Evolutionary conservation across 1,140 invertebrate species (phyloP).

Genomic region (Maconellicoccus hirsutus): DNA sequence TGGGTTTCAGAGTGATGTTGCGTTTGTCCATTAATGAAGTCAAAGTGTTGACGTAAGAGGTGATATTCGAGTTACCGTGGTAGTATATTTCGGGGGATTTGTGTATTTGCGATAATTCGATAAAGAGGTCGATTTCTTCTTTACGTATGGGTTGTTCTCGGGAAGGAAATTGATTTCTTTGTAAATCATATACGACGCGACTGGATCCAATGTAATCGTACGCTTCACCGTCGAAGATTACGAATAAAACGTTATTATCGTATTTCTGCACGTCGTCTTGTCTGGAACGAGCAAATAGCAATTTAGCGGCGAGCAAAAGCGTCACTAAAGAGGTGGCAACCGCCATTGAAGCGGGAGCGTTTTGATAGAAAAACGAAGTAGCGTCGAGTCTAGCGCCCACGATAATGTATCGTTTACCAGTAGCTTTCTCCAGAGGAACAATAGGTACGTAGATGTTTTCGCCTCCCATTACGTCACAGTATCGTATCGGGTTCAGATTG

Average conservation of each 20-base stretch:
- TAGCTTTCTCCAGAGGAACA: constrained; percentile 37
- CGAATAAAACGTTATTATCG: constrained; percentile 67
- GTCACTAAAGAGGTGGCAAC: constrained; percentile 68
- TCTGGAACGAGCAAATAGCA: constrained; percentile 49
- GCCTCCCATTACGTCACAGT: constrained; percentile 77
- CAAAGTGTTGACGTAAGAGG: too few relatives aligned
- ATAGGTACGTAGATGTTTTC: constrained; percentile 48
- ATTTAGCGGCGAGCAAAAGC: constrained; percentile 60
- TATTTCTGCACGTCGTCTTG: constrained; percentile 37
- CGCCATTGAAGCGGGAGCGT: constrained; percentile 65
- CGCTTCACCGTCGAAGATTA: constrained; percentile 83
- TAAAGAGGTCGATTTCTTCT: constrained; percentile 56
- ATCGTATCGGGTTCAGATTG: constrained; percentile 24
- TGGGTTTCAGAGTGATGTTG: too few relatives aligned
- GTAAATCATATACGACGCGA: constrained; percentile 74
- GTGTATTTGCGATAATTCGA: constrained; percentile 73
- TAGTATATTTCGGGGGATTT: constrained; percentile 29
- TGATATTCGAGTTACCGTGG: neutral
- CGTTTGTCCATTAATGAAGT: too few relatives aligned
- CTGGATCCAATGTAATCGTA: constrained; percentile 93
- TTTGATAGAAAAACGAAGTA: constrained; percentile 71
- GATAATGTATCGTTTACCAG: constrained; percentile 45
- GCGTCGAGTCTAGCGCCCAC: constrained; percentile 71
- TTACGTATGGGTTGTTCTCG: constrained; percentile 38
- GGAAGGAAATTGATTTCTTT: constrained; percentile 46